Base-by-base conservation (phyloP, 1,140 invertebrate species). In the Drosophila suzukii region DNA sequence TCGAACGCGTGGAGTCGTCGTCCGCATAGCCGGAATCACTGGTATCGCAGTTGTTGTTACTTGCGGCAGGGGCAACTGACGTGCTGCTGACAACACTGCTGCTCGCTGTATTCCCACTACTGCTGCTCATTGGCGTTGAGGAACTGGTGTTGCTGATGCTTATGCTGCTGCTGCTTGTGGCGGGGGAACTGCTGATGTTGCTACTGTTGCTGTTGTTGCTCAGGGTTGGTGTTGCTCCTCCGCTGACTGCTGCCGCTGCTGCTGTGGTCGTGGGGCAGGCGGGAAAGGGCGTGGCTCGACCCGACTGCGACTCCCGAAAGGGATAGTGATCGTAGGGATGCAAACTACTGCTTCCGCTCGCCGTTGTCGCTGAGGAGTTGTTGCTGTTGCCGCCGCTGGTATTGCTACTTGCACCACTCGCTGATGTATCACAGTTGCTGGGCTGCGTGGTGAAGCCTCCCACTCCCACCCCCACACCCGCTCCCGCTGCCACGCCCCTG, bases 1-100 rank as follows among this genome's bases (percentile, higher is more conserved):
- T 97, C 67, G 95, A 95, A 51, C 96, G 94, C 17, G 94, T 94
- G 44, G 94, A 94, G 91, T 97, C 96, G 78, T 96, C 96, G 88
- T 97, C 96, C 78, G 96, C 95, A 91, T 96, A 95, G 54, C 96
- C 95, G 1, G 96, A 96, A 91, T 97, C 96, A 12, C 94, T 89
- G 20, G 84, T 84, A 15, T 94, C 92, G 95, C 95, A 62, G 54
- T 53, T 75, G 6, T 10, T 51, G 46, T 46, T 41, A 34, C 27
- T 50, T 27, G 36, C 38, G 10, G 15, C 32, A 34, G 60, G 15
- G 32, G 44, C 15, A 11, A 47, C 24, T 17, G 46, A 50, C 4
- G 36, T 39, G 34, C 13, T 38, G 20, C 27, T 27, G 27, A 3
- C 27, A 5, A 8, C 27, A 32, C 46, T 55, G 49, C 20, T 53